phyloP scores from a whole-genome alignment of 2,888 invertebrate species.

The Athetis lepigone region DNA sequence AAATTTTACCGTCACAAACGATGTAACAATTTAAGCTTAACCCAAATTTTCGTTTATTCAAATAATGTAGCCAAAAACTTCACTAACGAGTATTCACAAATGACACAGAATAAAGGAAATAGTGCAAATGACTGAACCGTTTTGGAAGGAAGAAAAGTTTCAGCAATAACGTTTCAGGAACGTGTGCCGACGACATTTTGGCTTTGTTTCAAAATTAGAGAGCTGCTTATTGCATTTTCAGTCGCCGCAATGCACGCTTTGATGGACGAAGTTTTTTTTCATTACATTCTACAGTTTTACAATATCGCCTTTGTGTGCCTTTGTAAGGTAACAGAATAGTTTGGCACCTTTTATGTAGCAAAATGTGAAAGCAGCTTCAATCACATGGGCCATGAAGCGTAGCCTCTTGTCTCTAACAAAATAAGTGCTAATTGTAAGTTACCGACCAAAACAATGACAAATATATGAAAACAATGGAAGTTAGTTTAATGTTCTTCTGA shows the following conservation, averaged over 20 bases:
- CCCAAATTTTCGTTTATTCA: neutral
- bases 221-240: constrained; percentile 56
- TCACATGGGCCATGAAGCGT: too few species aligned
- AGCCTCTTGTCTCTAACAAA: too few species aligned
- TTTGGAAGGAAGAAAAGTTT: constrained; percentile 51
- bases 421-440: too few species aligned
- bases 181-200: constrained; percentile 55
- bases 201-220: constrained; percentile 65
- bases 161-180: constrained; percentile 27
- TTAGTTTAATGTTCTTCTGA: neutral
- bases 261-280: constrained; percentile 26
- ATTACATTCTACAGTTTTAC: constrained; percentile 18
- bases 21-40: neutral
- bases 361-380: too few species aligned
- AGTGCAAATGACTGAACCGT: constrained; percentile 22
- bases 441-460: neutral
- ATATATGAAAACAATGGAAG: neutral
- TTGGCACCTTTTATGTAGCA: neutral
- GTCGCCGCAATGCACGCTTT: constrained; percentile 45
- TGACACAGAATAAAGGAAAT: constrained; percentile 20
- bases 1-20: neutral
- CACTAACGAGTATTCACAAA: constrained; percentile 18
- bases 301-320: neutral
- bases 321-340: neutral
- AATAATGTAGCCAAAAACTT: constrained; percentile 25